A percentile compares a stretch with the other conserved stretches of the same genome.
Evolutionary conservation across 2,797 vertebrate genomes (phyloP).

Genomic region (Diglossa cyanea): DNA sequence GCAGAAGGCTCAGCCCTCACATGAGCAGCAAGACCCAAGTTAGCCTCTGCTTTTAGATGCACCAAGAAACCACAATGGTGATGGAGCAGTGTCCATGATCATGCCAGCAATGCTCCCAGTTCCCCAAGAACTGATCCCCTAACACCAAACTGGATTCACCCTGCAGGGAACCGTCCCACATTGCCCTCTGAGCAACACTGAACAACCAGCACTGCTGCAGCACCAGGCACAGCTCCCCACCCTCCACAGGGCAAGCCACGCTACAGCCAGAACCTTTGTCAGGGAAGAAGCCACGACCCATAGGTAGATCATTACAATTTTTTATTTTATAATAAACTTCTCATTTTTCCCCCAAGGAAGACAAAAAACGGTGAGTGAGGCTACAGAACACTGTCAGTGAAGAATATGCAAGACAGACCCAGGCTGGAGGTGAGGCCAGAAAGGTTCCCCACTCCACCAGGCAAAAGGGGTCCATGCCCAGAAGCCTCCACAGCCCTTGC

Average conservation of each 20-base stretch:
- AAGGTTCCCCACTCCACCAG: background rate
- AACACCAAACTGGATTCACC: background rate
- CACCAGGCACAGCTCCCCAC: background rate
- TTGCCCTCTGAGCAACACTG: background rate
- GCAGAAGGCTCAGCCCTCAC: background rate
- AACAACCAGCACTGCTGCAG: background rate
- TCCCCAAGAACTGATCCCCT: fast-evolving
- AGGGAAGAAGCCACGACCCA: background rate
- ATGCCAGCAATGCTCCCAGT: background rate
- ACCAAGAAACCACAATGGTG: fast-evolving
- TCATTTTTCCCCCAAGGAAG: constrained; percentile 53
- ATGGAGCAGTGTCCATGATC: background rate
- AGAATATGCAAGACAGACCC: background rate
- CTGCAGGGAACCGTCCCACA: background rate
- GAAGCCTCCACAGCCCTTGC: background rate
- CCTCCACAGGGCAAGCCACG: background rate
- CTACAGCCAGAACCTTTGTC: background rate
- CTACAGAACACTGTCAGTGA: constrained; percentile 40
- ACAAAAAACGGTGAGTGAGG: constrained; percentile 47
- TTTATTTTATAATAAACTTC: constrained; percentile 62
- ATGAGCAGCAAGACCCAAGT: too few relatives aligned
- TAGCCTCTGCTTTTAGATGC: background rate
- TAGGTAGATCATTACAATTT: background rate
- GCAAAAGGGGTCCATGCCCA: background rate
- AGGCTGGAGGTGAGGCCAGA: background rate